Evolutionary conservation across 2,797 vertebrate genomes (phyloP), one percentile per base, ranked within the genome.

Genomic region (Enteromius paludinosus): DNA sequence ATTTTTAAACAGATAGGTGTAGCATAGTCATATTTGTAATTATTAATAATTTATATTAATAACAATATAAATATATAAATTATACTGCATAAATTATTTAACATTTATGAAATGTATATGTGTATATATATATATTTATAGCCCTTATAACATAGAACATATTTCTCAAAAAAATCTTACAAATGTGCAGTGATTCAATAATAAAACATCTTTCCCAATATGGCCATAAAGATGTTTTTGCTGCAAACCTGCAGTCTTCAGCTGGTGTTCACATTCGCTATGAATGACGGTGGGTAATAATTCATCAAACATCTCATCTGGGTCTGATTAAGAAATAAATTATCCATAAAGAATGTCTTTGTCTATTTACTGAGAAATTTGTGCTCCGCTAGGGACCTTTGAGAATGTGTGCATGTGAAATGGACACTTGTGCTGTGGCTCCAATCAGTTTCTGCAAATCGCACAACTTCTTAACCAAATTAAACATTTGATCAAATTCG

Each of bases 1-100:
- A 76, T 83, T 69, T 86, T 78, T 49, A 49, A 25, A 64, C 7
- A 15, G 6, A 17, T 1, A 64, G 23, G 35, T 15, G 12, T 41
- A 45, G 15, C 23, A 28, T n/a, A 25, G 2, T 61, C 14, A 28
- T 61, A 61, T 62, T 30, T 20, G 6, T 15, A 15, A 12, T 43
- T 2, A 69, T 45, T 1, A 69, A 25, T 9, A 4, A 25, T 45
- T 0, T 28, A 9, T 8, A 45, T 45, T 15, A 17, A 25, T 17
- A 17, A 70, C 15, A 47, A 68, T 43, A 38, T 43, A 69, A n/a
- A 33, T 18, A 45, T 45, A 70, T 47, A 47, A 5, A 4, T 10
- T 10, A 3, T 9, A 33, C 10, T 33, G 10, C 25, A 10, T 47
- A 28, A 45, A 41, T 3, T 68, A 47, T 10, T 71, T 23, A 25